These are phyloP conservation scores for Zaprionus africanus DNA, from an alignment of 1,140 invertebrate genomes.

Conservation along the genomic window DNA sequence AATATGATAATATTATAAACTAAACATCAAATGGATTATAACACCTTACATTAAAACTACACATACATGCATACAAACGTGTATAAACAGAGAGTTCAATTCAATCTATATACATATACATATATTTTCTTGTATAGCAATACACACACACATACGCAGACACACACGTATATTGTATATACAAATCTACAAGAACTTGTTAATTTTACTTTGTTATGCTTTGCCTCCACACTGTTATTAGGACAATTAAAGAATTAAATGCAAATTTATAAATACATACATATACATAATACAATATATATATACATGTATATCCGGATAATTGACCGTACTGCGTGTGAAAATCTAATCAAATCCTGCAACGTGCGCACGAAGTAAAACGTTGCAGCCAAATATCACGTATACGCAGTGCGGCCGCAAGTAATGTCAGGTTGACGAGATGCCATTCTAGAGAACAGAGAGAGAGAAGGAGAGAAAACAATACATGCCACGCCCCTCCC, in stretches of 20 bases:
- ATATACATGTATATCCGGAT: constrained; percentile 8
- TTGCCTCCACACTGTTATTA: constrained; percentile 79
- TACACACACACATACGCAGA: constrained; percentile 41
- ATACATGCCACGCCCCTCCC: neutral
- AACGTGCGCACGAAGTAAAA: neutral
- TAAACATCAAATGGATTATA: constrained; percentile 12
- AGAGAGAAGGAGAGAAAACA: neutral
- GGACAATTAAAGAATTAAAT: constrained; percentile 77
- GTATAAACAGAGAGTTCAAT: constrained; percentile 63
- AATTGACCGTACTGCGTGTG: neutral
- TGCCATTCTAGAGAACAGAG: constrained; percentile 6
- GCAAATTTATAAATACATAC: constrained; percentile 45
- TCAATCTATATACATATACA: constrained; percentile 46
- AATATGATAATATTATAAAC: constrained; percentile 13
- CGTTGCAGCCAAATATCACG: constrained; percentile 3
- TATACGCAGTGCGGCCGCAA: constrained; percentile 5
- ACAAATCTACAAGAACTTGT: constrained; percentile 44
- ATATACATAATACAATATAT: constrained; percentile 40
- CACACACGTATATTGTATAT: constrained; percentile 41
- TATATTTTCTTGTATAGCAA: constrained; percentile 33
- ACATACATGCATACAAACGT: constrained; percentile 47
- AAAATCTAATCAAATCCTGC: constrained; percentile 5
- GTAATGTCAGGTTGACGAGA: constrained; percentile 16
- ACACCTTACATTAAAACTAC: constrained; percentile 7
- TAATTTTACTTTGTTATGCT: constrained; percentile 78